Evolutionary conservation across 2,888 invertebrate genomes (phyloP).

Genomic region (Netelia fuscicornis): DNA sequence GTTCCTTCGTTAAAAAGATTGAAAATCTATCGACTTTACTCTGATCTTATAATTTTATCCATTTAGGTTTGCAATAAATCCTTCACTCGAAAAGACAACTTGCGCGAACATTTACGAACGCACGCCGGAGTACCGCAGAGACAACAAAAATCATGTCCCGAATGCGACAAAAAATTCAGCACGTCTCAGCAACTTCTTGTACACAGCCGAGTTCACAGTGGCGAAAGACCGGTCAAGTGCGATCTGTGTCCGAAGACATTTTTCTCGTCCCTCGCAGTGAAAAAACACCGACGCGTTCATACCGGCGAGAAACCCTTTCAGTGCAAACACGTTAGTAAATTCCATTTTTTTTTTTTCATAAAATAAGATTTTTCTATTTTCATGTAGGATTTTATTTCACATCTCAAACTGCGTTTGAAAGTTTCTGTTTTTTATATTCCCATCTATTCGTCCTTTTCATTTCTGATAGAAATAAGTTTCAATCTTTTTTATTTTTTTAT

Average conservation of each 20-base stretch:
- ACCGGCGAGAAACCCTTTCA: slow-evolving; percentile 87
- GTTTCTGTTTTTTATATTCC: background rate
- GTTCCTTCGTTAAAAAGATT: background rate
- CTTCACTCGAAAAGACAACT: slow-evolving; percentile 90
- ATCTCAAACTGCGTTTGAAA: background rate
- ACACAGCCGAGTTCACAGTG: slow-evolving; percentile 90
- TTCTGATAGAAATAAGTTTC: no score
- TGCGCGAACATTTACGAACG: slow-evolving; percentile 89
- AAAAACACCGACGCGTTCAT: slow-evolving; percentile 88
- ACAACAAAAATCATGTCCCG: slow-evolving; percentile 88
- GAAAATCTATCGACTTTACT: background rate
- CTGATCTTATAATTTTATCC: background rate
- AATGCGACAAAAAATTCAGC: slow-evolving; percentile 89
- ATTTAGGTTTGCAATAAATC: slow-evolving; percentile 86
- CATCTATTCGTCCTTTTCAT: background rate
- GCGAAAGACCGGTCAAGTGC: slow-evolving; percentile 89
- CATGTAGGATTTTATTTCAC: no score
- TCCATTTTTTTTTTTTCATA: slow-evolving; percentile 38
- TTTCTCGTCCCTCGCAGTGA: slow-evolving; percentile 90
- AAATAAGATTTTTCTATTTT: no score
- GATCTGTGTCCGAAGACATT: slow-evolving; percentile 91
- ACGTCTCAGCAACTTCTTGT: slow-evolving; percentile 85
- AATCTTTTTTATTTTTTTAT: no score
- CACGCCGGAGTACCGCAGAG: slow-evolving; percentile 88
- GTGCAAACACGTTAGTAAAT: slow-evolving; percentile 83